A percentile compares a stretch with the other conserved stretches of the same genome.
These are phyloP conservation scores for Scophthalmus maximus DNA, from an alignment of 2,113 vertebrate genomes.

Conservation along the genomic window DNA sequence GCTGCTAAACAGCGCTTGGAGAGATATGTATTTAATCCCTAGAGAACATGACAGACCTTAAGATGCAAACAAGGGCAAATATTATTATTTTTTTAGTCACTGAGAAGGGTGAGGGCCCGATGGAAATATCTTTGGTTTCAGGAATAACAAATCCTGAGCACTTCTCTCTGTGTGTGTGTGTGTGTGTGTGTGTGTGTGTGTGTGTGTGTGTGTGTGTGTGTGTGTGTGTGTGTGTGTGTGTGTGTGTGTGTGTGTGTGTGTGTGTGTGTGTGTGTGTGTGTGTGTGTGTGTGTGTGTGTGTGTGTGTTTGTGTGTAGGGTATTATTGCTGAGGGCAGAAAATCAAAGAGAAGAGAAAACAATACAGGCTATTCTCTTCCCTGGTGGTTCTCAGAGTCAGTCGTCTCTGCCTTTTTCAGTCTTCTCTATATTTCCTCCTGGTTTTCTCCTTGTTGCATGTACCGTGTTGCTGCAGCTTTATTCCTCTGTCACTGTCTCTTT, in stretches of 20 bases:
- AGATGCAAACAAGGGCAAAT: conserved; percentile 28
- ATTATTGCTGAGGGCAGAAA: conserved; percentile 71
- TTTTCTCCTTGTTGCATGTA: neutral
- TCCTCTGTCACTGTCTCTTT: neutral
- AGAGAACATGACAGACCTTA: conserved; percentile 29
- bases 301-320: conserved; percentile 9
- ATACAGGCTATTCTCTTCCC: conserved; percentile 64
- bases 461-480: conserved; percentile 17
- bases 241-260: neutral
- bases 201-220: neutral
- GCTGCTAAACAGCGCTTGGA: conserved; percentile 23
- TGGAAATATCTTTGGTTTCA: conserved; percentile 58
- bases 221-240: neutral
- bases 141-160: conserved; percentile 35
- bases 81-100: conserved; percentile 14
- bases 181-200: neutral
- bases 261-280: conserved; percentile 10
- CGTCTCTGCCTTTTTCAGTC: conserved; percentile 31
- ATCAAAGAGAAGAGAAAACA: conserved; percentile 75
- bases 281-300: conserved; percentile 9
- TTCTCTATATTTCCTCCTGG: conserved; percentile 5
- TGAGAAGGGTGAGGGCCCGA: conserved; percentile 19
- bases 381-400: conserved; percentile 48
- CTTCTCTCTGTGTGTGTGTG: conserved; percentile 2
- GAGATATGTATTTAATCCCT: conserved; percentile 36